phyloP scores from a whole-genome alignment of 2,113 vertebrate species.

The Lanius ludovicianus region DNA sequence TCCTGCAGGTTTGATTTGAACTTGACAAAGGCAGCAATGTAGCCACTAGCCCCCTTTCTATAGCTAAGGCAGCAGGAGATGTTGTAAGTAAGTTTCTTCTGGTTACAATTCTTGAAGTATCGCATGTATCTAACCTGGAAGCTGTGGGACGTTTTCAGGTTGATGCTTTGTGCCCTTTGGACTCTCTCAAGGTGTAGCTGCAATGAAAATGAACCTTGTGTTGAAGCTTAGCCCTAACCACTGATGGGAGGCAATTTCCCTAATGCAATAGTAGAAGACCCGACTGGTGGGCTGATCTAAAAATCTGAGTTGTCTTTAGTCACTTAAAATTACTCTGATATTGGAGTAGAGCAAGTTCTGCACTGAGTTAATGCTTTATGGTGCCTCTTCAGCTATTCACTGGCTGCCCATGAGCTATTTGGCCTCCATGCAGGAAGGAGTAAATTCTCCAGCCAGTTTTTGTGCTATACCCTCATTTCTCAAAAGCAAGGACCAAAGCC shows the following conservation, averaged over 20 bases:
- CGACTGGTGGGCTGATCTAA: not conserved
- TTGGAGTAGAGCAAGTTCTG: fast-evolving
- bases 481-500: not conserved
- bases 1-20: not conserved
- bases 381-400: not conserved
- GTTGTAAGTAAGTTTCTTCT: not conserved
- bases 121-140: fast-evolving
- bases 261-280: not conserved
- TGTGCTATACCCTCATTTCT: not conserved
- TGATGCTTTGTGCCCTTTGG: not conserved
- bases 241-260: not conserved
- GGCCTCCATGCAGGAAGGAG: not conserved
- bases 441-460: not conserved
- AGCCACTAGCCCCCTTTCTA: not conserved
- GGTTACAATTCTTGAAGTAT: not conserved
- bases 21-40: not conserved
- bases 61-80: not conserved
- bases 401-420: fast-evolving
- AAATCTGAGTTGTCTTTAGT: not conserved
- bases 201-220: not conserved
- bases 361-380: not conserved
- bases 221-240: not conserved
- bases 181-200: not conserved
- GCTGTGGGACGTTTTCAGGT: not conserved
- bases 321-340: not conserved